Base-by-base conservation (phyloP, 2,888 invertebrate species). In the Drosophila testacea region DNA sequence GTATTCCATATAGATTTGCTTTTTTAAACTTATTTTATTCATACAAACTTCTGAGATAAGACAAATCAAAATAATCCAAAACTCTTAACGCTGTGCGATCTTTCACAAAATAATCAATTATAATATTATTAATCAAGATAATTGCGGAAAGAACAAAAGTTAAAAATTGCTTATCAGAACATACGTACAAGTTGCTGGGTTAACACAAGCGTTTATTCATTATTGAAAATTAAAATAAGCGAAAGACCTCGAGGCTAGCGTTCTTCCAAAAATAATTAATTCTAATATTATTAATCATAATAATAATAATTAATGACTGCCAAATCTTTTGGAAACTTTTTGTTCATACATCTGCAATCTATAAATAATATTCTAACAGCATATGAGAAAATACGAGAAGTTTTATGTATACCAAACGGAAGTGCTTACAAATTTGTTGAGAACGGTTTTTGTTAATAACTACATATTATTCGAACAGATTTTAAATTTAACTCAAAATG, bases 301-400 rank as follows among this genome's bases (percentile, higher is more conserved):
- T 7, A 34, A 27, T 11, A 50, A 27, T 50, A 36, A 50, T 50
- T 27, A 50, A 50, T 50, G 36, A n/a, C 7, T 16, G 11, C 36
- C 11, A 50, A 50, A 32, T 7, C 9, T 2, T 32, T 6, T 32
- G 32, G 32, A 32, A 32, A 32, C 32, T 32, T 36, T 7, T 10
- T 10, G 36, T 36, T 11, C 9, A 4, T 36, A 10, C 9, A 10
- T 36, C 10, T 36, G 10, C 36, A 11, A 27, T n/a, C 4, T 11
- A 44, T 27, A 6, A 11, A 5, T 6, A 11, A 34, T 22, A 50
- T 36, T 22, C 7, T 10, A 4, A 50, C n/a, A 13, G 7, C 11
- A 50, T 11, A 34, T 48, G 16, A 34, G 4, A 13, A 48, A 48
- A 1, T 7, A 5, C 30, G 9, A 47, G 47, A 30, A 30, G 47